Base-by-base conservation (phyloP, 2,888 invertebrate genomes). In the Erebia aethiops region DNA sequence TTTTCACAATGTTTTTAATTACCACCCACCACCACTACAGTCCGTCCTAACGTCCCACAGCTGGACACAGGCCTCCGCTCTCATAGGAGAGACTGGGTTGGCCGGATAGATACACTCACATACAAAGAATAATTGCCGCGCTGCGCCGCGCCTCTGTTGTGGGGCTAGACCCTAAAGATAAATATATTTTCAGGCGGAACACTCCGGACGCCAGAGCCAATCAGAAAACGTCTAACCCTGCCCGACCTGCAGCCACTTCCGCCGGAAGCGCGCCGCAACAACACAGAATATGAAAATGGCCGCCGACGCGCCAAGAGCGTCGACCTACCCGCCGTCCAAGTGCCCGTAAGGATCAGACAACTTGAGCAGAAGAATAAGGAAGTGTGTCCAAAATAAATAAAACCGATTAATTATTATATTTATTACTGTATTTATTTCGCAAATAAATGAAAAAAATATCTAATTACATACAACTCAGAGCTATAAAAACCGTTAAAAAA, bases 251-350 rank as follows among this genome's bases (percentile, higher is more conserved):
- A 82, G 58, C 78, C 82, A 8, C 80, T 87, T 46, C 86, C 84
- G 72, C 83, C 87, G 43, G 84, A 82, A 73, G 70, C 80, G 72
- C 82, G 82, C 0, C 83, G 76, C 66, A 74, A 78, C 18, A 76
- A 80, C 60, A 72, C 77, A 41, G 85, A 85, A 35, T 64, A 65
- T 1, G 81, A 85, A 83, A 82, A 87, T 81, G 88, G 87, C 82
- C 88, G 92, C 8, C 88, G 84, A 0, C 89, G 90, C 71, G 85
- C 92, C 52, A 88, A 88, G 74, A 92, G 92, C 77, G 92, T 93
- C 66, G 93, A 93, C 54, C 81, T 93, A 35, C 93, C 93, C 26
- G 91, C 92, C 0, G 91, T 93, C 0, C 93, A 93, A 78, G 93
- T 93, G 10, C 93, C 93, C 0, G 84, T 86, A 13, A 83, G 92